These are phyloP conservation scores for Hipposideros armiger DNA, from an alignment of 2,113 vertebrate species.

Conservation along the genomic window DNA sequence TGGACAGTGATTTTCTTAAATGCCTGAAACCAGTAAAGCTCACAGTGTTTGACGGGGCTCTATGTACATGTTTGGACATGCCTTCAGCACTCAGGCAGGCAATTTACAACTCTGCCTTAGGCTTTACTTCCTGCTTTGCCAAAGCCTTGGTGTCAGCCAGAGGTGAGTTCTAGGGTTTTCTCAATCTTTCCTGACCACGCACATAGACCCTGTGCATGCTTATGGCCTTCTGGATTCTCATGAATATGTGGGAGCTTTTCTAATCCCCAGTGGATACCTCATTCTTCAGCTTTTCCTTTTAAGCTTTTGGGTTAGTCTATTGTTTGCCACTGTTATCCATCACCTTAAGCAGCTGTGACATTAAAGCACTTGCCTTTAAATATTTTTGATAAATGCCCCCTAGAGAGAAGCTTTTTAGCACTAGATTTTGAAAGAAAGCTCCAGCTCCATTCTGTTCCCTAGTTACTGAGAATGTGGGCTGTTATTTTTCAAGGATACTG, in stretches of 20 bases:
- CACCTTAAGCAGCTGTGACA: background rate
- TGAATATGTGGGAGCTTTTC: background rate
- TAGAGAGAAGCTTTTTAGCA: background rate
- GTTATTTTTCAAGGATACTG: background rate
- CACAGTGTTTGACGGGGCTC: background rate
- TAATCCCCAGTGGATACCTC: background rate
- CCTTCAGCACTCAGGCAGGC: slow-evolving; percentile 28
- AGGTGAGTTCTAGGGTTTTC: background rate
- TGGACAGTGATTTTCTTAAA: slow-evolving; percentile 24
- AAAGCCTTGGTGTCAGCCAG: background rate
- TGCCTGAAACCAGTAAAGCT: background rate
- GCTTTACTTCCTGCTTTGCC: slow-evolving; percentile 16
- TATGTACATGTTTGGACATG: background rate
- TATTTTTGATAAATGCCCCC: background rate
- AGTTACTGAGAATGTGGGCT: background rate
- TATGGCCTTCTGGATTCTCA: background rate
- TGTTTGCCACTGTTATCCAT: background rate
- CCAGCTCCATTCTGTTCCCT: background rate
- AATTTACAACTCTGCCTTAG: slow-evolving; percentile 40
- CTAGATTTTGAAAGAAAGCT: slow-evolving; percentile 21
- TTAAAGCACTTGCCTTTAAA: slow-evolving; percentile 17
- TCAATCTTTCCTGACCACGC: slow-evolving; percentile 7
- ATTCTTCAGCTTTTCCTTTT: slow-evolving; percentile 12
- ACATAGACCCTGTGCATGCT: background rate
- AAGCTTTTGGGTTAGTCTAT: background rate